These are phyloP conservation scores for Lamprologus sp. DNA, from an alignment of 2,113 vertebrate species.

Conservation along the genomic window DNA sequence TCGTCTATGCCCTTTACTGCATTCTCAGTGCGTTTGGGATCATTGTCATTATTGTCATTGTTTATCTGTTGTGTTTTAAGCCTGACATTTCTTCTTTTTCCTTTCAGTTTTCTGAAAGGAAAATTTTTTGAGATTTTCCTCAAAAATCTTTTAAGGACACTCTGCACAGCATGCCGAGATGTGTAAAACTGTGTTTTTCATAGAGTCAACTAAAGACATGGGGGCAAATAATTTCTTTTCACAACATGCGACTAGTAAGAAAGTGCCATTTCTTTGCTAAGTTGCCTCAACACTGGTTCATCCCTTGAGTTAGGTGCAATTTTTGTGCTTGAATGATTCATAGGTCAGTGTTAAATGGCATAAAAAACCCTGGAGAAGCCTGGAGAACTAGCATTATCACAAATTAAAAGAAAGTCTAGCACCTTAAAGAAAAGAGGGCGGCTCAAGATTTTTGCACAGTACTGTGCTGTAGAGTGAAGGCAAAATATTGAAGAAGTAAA, in stretches of 20 bases:
- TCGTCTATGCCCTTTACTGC: neutral
- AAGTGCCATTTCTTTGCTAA: neutral
- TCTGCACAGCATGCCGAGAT: neutral
- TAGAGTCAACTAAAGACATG: neutral
- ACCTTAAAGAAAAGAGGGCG: neutral
- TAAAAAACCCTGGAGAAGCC: neutral
- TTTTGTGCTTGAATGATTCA: neutral
- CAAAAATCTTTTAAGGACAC: neutral
- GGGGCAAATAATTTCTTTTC: neutral
- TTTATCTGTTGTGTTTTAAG: neutral
- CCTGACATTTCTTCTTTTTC: neutral
- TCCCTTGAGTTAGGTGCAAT: neutral
- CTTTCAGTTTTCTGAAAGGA: neutral
- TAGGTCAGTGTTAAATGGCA: neutral
- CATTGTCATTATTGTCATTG: neutral
- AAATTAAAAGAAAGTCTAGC: neutral
- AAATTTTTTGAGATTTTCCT: neutral
- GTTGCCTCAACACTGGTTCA: neutral
- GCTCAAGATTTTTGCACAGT: neutral
- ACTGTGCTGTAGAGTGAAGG: neutral
- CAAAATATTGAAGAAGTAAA: neutral
- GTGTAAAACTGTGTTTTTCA: neutral
- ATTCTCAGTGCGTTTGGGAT: neutral
- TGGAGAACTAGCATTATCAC: neutral
- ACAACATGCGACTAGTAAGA: neutral